phyloP scores from a whole-genome alignment of 1,140 invertebrate genomes.

The Bombus superbus region DNA sequence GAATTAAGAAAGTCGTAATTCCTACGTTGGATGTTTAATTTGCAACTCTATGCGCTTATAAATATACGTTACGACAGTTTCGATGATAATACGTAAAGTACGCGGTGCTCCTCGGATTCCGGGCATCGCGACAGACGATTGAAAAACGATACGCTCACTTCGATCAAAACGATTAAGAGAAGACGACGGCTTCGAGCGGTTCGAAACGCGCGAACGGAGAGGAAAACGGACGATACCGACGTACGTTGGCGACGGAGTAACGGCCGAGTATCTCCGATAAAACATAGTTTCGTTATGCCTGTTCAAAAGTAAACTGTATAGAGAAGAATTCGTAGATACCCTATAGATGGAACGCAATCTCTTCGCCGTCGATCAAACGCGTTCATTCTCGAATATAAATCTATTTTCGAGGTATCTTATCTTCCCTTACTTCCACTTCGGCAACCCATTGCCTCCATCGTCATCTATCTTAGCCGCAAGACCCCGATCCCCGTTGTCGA shows the following conservation, averaged over 20 bases:
- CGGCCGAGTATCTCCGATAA: too few species aligned
- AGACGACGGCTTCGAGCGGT: not conserved
- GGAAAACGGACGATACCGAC: too few species aligned
- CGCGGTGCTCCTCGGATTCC: not conserved
- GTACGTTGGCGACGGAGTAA: too few species aligned
- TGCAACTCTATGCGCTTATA: too few species aligned
- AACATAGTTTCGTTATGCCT: too few species aligned
- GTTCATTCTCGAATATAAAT: not conserved
- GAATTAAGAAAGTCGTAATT: too few species aligned
- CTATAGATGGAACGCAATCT: too few species aligned
- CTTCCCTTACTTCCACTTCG: not conserved
- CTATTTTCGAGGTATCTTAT: not conserved
- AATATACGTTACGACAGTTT: too few species aligned
- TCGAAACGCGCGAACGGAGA: not conserved
- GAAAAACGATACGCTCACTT: not conserved
- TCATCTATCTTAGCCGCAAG: not conserved
- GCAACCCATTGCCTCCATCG: not conserved
- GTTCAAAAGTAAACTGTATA: too few species aligned
- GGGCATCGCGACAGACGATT: not conserved
- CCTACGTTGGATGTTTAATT: too few species aligned
- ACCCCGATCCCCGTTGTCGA: conserved; percentile 4
- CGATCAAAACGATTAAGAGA: not conserved
- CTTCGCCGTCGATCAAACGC: not conserved
- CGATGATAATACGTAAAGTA: too few species aligned
- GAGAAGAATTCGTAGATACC: too few species aligned